phyloP scores from a whole-genome alignment of 2,888 invertebrate species.

The Malthinus seriepunctatus region DNA sequence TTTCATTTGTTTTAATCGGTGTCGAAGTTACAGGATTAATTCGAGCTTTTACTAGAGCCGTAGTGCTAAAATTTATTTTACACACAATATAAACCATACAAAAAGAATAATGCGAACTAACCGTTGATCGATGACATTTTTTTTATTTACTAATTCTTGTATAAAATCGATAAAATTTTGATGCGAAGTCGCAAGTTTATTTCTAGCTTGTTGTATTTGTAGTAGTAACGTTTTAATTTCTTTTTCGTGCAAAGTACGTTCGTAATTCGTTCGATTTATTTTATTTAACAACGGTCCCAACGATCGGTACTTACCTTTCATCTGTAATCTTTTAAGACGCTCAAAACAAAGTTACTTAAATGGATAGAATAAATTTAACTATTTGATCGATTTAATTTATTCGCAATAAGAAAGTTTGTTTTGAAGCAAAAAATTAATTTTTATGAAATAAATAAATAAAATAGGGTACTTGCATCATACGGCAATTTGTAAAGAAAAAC shows the following conservation, averaged over 20 bases:
- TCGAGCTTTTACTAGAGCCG: not conserved
- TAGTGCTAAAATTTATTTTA: not conserved
- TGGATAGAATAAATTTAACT: not conserved
- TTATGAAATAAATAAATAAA: not conserved
- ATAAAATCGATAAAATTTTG: constrained; percentile 43
- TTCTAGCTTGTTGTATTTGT: constrained; percentile 45
- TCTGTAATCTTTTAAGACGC: constrained; percentile 48
- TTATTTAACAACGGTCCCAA: constrained; percentile 49
- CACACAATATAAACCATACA: not conserved
- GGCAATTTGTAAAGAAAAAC: no score
- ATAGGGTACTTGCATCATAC: no score
- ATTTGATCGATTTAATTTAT: not conserved
- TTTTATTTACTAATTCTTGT: constrained; percentile 43
- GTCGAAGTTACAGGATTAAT: constrained; percentile 5
- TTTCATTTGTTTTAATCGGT: not conserved
- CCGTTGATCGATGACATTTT: constrained; percentile 48
- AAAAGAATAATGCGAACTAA: constrained; percentile 35
- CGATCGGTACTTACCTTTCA: constrained; percentile 52
- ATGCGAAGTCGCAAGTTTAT: constrained; percentile 42
- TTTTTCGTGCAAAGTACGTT: constrained; percentile 46
- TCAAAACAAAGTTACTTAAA: constrained; percentile 13
- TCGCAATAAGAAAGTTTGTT: not conserved
- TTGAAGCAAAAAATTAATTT: no score
- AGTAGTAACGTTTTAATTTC: constrained; percentile 45
- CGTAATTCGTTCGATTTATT: constrained; percentile 46